Conservation (phyloP, 1,140 invertebrate genomes). For the Zaprionus tsacasi region DNA sequence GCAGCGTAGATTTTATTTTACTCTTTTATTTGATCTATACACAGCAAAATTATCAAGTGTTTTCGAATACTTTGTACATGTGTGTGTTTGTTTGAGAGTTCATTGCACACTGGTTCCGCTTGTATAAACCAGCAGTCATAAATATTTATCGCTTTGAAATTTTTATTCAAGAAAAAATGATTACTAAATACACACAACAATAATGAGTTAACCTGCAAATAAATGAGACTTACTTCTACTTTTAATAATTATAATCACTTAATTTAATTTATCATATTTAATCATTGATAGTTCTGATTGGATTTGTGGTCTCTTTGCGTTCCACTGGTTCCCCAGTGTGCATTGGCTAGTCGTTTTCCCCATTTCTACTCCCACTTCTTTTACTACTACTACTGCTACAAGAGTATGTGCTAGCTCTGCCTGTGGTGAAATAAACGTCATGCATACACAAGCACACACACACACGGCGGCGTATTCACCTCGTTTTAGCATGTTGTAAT, state of each 20-base stretch:
- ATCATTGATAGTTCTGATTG: too few relatives aligned
- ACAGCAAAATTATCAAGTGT: background rate
- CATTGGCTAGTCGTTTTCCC: slow-evolving; percentile 27
- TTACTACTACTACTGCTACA: slow-evolving; percentile 14
- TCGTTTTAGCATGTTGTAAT: slow-evolving; percentile 47
- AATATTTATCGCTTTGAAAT: too few relatives aligned
- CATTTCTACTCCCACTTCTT: slow-evolving; percentile 10
- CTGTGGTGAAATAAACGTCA: slow-evolving; percentile 35
- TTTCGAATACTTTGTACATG: background rate
- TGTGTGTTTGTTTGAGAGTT: slow-evolving; percentile 12
- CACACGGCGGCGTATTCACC: slow-evolving; percentile 34
- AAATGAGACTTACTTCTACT: too few relatives aligned
- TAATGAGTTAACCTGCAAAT: too few relatives aligned
- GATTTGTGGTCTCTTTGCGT: too few relatives aligned
- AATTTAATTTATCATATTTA: too few relatives aligned
- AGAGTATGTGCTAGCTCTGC: background rate
- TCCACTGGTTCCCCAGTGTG: background rate
- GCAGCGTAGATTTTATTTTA: slow-evolving; percentile 30
- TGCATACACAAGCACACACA: slow-evolving; percentile 6
- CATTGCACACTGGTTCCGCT: slow-evolving; percentile 15
- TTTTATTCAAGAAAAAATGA: too few relatives aligned
- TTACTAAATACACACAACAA: too few relatives aligned
- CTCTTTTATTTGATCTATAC: slow-evolving; percentile 5
- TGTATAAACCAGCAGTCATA: too few relatives aligned
- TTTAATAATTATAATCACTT: too few relatives aligned